Evolutionary conservation across 2,888 invertebrate species (phyloP), one percentile per base, ranked within the genome.

Genomic region (Ashinkailepas kermadecensis): DNA sequence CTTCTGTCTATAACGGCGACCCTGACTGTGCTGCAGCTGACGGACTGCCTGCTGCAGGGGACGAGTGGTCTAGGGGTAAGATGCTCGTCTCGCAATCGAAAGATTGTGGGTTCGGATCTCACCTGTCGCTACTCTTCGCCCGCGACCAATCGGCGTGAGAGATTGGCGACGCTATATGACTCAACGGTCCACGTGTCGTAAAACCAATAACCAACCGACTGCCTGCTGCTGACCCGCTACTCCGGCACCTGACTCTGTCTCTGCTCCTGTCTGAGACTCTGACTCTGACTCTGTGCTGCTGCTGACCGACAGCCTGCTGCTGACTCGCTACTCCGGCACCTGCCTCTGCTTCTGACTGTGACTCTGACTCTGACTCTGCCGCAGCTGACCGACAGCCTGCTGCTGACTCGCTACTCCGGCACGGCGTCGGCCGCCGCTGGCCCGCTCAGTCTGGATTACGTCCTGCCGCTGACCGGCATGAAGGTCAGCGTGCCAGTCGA

Each of bases 391-490:
- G 74, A 74, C 54, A 54, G 74, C 18, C 74, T 54, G 74, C 54
- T 74, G 74, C 25, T 74, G 65, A 67, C 65, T 1, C 65, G 65
- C 65, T 21, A 23, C 23, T 21, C 21, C 3, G 57, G 23, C 58
- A 0, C 59, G 23, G n/a, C 79, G 13, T n/a, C 79, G 58, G 80
- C 82, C 25, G 82, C 81, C 21, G 81, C 81, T 15, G 83, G 82
- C 23, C 82, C 85, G 10, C 85, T 85, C 78, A 81, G 84, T 78
- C 85, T 89, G n/a, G 89, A 90, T 84, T 88, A 90, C 85, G 89
- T 89, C 83, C 86, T 91, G 1, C 88, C 90, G 23, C 85, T 91
- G 78, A 86, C 87, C 82, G 89, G 89, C 56, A 90, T 91, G 90
- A 89, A 88, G 86, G 89, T 90, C 80, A 85, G 85, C 67, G 84